Evolutionary conservation across 2,113 vertebrate species (phyloP), one percentile per base, ranked within the genome.

Genomic region (Leiothrix lutea): DNA sequence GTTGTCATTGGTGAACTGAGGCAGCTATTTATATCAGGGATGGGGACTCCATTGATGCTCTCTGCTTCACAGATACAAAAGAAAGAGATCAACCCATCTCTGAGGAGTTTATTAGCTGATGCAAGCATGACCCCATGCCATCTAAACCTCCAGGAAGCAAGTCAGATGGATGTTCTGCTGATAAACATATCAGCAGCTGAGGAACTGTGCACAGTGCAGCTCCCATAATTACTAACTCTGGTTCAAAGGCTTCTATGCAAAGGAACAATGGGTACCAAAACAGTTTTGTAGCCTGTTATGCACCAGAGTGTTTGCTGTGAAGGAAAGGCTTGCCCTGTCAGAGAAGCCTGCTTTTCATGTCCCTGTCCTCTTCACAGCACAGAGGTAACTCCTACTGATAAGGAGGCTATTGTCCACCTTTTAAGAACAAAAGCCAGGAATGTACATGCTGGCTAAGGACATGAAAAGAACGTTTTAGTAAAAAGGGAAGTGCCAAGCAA

Each of bases 221-320:
- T 96, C 95, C 93, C 95, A 95, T 88, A 87, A 94, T 95, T 95
- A 87, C 84, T 80, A 25, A 92, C 93, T 94, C 81, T 0, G 13
- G 81, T 91, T 97, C 94, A 95, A 95, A 96, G 89, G 64, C 87
- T 95, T 96, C 91, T 89, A 95, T 96, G 94, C 94, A 95, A 94
- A 92, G 67, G 62, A 94, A 86, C 92, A 85, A 66, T 70, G 84
- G 78, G 93, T 87, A 87, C 62, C 94, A 85, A 90, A 95, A 91
- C 87, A 87, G 73, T 20, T 42, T 26, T 90, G 84, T 73, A 91
- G 90, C 42, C 91, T 94, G 81, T 77, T 94, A 42, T 24, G 62
- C 53, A 69, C 84, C 4, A 0, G 62, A 38, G 61, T 75, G 54
- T 85, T 72, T 88, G 84, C 81, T 82, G 47, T 45, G 91, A 73